Evolutionary conservation across 2,888 invertebrate genomes (phyloP).

Genomic region (Protodeltote pygarga): DNA sequence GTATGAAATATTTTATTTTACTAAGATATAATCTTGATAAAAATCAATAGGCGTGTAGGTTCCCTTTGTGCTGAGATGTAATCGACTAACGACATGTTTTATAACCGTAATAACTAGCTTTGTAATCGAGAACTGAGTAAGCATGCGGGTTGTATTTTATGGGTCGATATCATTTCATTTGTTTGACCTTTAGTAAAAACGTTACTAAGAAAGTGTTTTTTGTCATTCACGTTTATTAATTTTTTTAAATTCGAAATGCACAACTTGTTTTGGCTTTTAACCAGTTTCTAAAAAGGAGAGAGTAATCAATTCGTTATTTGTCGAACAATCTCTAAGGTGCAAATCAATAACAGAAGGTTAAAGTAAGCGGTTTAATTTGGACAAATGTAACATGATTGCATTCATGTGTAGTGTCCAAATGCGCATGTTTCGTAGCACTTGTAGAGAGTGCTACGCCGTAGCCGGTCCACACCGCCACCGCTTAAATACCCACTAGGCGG

Average conservation of each 20-base stretch:
- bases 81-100: slow-evolving; percentile 39
- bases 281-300: no score
- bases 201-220: neutral
- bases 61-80: slow-evolving; percentile 20
- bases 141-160: slow-evolving; percentile 46
- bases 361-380: slow-evolving; percentile 25
- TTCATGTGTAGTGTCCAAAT: slow-evolving; percentile 46
- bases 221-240: neutral
- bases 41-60: slow-evolving; percentile 4
- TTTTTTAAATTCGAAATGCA: no score
- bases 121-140: slow-evolving; percentile 43
- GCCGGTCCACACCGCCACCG: slow-evolving; percentile 45
- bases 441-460: slow-evolving; percentile 42
- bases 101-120: slow-evolving; percentile 48
- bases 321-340: no score
- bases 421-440: slow-evolving; percentile 40
- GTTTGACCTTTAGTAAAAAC: slow-evolving; percentile 1
- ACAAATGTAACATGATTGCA: slow-evolving; percentile 50
- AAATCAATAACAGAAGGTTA: slow-evolving; percentile 11
- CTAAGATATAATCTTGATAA: slow-evolving; percentile 9
- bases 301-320: no score
- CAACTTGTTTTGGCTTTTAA: no score
- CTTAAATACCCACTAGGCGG: slow-evolving; percentile 64
- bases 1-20: slow-evolving; percentile 10
- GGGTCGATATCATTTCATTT: slow-evolving; percentile 22